A percentile compares a stretch with the other conserved stretches of the same genome.
Evolutionary conservation across 2,113 vertebrate genomes (phyloP).

Genomic region (Tympanuchus pallidicinctus): DNA sequence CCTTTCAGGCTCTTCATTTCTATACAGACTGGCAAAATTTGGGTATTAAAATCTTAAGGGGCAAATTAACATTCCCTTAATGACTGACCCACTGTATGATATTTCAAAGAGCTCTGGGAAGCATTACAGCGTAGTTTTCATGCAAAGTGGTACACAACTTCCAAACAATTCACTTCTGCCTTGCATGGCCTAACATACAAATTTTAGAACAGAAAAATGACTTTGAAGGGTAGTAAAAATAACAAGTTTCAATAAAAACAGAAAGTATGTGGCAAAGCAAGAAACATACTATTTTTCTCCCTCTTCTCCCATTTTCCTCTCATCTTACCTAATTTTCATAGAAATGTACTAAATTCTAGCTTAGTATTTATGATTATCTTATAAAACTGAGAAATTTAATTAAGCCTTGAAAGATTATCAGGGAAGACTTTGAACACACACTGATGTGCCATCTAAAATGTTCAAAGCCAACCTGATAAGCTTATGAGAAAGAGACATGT

Average conservation of each 20-base stretch:
- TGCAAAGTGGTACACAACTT: neutral
- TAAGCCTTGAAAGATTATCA: neutral
- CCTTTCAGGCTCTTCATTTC: neutral
- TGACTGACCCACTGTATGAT: neutral
- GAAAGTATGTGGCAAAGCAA: neutral
- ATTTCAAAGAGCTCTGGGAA: neutral
- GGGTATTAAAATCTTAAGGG: neutral
- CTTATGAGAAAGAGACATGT: neutral
- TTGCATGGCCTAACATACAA: neutral
- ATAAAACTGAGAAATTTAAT: neutral
- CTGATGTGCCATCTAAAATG: neutral
- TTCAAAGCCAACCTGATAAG: neutral
- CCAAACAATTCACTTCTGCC: neutral
- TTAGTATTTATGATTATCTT: neutral
- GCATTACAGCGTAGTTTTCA: neutral
- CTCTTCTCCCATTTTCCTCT: neutral
- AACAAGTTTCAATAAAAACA: neutral
- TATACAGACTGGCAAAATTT: neutral
- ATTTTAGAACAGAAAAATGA: neutral
- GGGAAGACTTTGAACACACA: neutral
- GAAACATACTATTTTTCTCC: neutral
- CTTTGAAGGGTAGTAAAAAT: neutral
- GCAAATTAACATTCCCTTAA: neutral
- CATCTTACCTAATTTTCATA: neutral
- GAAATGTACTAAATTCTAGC: neutral